A percentile compares a stretch with the other conserved stretches of the same genome.
Evolutionary conservation across 2,888 invertebrate genomes (phyloP).

Genomic region (Ferdinandea cuprea): DNA sequence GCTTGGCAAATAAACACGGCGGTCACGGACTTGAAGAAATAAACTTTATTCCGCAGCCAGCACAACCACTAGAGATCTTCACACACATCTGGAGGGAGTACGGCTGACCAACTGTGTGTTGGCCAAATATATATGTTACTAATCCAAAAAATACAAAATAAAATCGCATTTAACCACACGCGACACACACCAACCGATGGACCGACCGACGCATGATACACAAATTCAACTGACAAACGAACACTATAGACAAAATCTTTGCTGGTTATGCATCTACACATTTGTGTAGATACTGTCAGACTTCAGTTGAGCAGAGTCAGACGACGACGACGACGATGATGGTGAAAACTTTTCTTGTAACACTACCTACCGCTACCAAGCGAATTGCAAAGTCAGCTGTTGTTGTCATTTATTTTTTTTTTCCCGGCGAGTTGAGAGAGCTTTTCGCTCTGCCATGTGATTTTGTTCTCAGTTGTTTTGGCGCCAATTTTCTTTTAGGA

Average conservation of each 20-base stretch:
- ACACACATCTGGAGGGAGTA: background rate
- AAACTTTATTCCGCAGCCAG: conserved; percentile 10
- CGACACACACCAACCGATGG: too few relatives aligned
- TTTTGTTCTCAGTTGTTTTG: conserved; percentile 34
- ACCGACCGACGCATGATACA: conserved; percentile 66
- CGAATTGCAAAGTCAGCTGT: conserved; percentile 63
- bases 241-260: conserved; percentile 1
- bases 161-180: conserved; percentile 25
- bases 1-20: conserved; percentile 19
- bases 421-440: conserved; percentile 38
- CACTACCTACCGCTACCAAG: conserved; percentile 22
- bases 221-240: conserved; percentile 57
- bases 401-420: too few relatives aligned
- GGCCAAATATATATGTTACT: conserved; percentile 12
- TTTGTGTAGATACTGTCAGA: conserved; percentile 47
- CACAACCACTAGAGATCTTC: conserved; percentile 17
- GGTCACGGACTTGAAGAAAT: conserved; percentile 32
- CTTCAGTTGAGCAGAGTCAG: background rate
- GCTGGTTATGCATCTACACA: conserved; percentile 60
- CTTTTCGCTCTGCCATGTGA: conserved; percentile 39
- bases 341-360: conserved; percentile 40
- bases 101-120: background rate
- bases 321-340: background rate
- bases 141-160: conserved; percentile 35
- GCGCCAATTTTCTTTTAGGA: conserved; percentile 52